Evolutionary conservation across 2,797 vertebrate species (phyloP).

Genomic region (Acanthis flammea): DNA sequence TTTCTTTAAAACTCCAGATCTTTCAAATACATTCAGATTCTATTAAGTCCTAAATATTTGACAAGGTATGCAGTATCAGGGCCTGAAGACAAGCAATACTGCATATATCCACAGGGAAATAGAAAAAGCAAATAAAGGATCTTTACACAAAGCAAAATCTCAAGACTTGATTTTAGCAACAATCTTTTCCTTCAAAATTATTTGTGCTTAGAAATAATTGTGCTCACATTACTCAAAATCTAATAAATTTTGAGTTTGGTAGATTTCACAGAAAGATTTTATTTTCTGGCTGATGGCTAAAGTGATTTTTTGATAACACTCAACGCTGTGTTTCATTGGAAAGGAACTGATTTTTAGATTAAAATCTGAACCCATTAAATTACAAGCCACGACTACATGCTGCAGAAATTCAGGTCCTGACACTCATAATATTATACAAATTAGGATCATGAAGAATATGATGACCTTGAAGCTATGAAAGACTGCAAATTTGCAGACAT

Average conservation of each 20-base stretch:
- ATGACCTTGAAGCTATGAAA: conserved; percentile 39
- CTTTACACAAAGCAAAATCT: neutral
- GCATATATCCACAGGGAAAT: neutral
- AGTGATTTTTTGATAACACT: neutral
- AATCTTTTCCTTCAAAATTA: neutral
- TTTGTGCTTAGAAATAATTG: neutral
- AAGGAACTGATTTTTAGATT: neutral
- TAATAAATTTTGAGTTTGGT: neutral
- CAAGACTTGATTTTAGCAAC: neutral
- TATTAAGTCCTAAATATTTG: neutral
- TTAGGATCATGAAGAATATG: conserved; percentile 36
- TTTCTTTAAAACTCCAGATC: neutral
- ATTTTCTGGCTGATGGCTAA: neutral
- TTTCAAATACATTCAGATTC: neutral
- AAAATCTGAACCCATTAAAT: conserved; percentile 11
- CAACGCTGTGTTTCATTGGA: neutral
- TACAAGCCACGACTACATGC: conserved; percentile 13
- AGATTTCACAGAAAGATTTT: neutral
- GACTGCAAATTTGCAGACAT: conserved; percentile 39
- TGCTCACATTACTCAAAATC: neutral
- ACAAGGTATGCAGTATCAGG: neutral
- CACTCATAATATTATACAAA: conserved; percentile 26
- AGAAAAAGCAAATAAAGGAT: neutral
- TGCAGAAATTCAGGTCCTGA: conserved; percentile 5
- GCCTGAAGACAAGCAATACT: neutral